These are phyloP conservation scores for Schizothorax lantsangensis DNA, from an alignment of 2,797 vertebrate genomes.

Conservation along the genomic window DNA sequence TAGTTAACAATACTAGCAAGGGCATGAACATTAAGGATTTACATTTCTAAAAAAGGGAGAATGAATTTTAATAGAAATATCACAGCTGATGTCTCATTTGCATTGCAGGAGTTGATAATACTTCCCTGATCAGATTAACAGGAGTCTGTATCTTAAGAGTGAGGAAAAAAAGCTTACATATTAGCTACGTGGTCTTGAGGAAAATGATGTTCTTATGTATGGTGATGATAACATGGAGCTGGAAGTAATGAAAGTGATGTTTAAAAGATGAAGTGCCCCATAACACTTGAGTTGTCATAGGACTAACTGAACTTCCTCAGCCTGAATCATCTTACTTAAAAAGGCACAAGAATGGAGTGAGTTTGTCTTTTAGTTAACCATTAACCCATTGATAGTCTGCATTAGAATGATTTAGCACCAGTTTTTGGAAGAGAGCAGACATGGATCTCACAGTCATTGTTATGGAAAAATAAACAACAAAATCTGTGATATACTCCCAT, in stretches of 20 bases:
- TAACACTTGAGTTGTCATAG: slow-evolving; percentile 48
- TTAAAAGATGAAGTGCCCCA: slow-evolving; percentile 36
- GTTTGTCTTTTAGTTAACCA: slow-evolving; percentile 72
- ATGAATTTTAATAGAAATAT: slow-evolving; percentile 15
- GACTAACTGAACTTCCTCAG: slow-evolving; percentile 60
- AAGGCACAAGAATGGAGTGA: slow-evolving; percentile 78
- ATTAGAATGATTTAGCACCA: slow-evolving; percentile 75
- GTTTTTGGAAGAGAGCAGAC: slow-evolving; percentile 66
- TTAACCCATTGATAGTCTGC: slow-evolving; percentile 63
- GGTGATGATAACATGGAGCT: slow-evolving; percentile 7
- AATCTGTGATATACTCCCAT: slow-evolving; percentile 63
- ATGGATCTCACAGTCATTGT: slow-evolving; percentile 58
- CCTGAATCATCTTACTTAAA: slow-evolving; percentile 76
- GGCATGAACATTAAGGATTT: slow-evolving; percentile 19
- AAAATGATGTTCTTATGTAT: slow-evolving; percentile 23
- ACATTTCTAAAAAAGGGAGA: slow-evolving; percentile 25
- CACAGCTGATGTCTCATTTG: slow-evolving; percentile 35
- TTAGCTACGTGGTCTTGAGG: background rate
- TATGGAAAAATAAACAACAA: slow-evolving; percentile 59
- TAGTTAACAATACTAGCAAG: slow-evolving; percentile 23
- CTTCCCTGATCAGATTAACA: slow-evolving; percentile 43
- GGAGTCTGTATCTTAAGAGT: background rate
- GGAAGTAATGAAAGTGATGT: slow-evolving; percentile 40
- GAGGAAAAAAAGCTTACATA: background rate
- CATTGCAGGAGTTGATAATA: slow-evolving; percentile 26